Evolutionary conservation across 2,797 vertebrate genomes (phyloP), one percentile per base, ranked within the genome.

Genomic region (Sebastes iracundus): DNA sequence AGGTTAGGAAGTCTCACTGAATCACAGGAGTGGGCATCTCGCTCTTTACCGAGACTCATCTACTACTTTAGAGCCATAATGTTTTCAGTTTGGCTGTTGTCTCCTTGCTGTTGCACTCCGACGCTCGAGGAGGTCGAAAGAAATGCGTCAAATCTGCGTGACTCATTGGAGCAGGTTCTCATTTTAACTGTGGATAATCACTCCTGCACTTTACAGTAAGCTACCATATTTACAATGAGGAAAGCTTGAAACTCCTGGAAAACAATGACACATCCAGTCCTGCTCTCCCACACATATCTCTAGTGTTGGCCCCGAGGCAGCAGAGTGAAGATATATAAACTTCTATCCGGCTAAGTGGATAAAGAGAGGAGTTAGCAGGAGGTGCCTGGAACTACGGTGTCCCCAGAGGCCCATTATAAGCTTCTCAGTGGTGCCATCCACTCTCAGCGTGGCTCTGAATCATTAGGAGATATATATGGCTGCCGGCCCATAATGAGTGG

Each of bases 401-500:
- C 91, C 74, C 87, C 67, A 65, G 87, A 86, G 87, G 84, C 85
- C 84, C 75, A 89, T 92, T 92, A 91, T 79, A 77, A 53, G 70
- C 49, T 77, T 75, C 77, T 87, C 74, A 70, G 69, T 60, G 76
- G 66, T 85, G 81, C 77, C 83, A 82, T 80, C 72, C 61, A 59
- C 80, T 78, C 64, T 71, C 61, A 70, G 42, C 35, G 72, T 71
- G 68, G 64, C 85, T 75, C 38, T 79, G 74, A 83, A 86, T 90
- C 90, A 89, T 88, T 86, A 81, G 75, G 73, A 82, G 30, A 85
- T 81, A 68, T 81, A 68, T 88, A 74, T 69, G 72, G 65, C 79
- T 74, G 66, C 62, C 0, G 72, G 82, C n/a, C 75, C 59, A 22
- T 92, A 90, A 90, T 86, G 87, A 90, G 77, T 14, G 35, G 20